Evolutionary conservation across 2,113 vertebrate species (phyloP).

Genomic region (Gorsachius goisagi): DNA sequence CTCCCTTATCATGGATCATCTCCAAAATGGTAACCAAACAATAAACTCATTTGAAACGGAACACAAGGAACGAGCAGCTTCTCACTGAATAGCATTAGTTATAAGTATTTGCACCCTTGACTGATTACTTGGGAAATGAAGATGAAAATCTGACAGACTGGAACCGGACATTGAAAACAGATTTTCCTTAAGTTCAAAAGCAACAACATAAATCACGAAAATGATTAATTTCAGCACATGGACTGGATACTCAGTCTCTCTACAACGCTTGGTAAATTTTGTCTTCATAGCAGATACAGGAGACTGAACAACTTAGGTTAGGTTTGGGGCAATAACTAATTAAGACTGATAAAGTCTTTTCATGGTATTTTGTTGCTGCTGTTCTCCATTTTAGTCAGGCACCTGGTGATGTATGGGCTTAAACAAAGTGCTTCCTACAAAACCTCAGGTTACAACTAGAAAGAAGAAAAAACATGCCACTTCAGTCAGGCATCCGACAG

Average conservation of each 20-base stretch:
- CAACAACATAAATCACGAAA: constrained; percentile 55
- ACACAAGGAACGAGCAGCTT: neutral
- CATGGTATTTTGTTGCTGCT: neutral
- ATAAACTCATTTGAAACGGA: neutral
- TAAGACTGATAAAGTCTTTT: neutral
- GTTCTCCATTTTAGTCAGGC: neutral
- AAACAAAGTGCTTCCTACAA: neutral
- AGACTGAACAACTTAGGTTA: neutral
- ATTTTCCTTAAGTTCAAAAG: constrained; percentile 62
- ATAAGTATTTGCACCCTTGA: constrained; percentile 56
- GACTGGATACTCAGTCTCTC: neutral
- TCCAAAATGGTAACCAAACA: constrained; percentile 28
- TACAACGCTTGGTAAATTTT: neutral
- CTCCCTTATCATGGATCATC: constrained; percentile 7
- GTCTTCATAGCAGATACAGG: neutral
- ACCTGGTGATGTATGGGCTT: neutral
- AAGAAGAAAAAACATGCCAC: rapidly evolving
- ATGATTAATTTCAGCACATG: constrained; percentile 24
- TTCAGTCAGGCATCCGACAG: neutral
- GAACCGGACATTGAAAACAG: constrained; percentile 55
- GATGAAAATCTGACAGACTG: constrained; percentile 43
- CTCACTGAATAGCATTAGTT: constrained; percentile 37
- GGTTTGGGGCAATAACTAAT: neutral
- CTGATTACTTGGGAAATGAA: constrained; percentile 55
- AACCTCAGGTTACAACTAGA: neutral